Evolutionary conservation across 2,797 vertebrate species (phyloP).

Genomic region (Monodelphis domestica): DNA sequence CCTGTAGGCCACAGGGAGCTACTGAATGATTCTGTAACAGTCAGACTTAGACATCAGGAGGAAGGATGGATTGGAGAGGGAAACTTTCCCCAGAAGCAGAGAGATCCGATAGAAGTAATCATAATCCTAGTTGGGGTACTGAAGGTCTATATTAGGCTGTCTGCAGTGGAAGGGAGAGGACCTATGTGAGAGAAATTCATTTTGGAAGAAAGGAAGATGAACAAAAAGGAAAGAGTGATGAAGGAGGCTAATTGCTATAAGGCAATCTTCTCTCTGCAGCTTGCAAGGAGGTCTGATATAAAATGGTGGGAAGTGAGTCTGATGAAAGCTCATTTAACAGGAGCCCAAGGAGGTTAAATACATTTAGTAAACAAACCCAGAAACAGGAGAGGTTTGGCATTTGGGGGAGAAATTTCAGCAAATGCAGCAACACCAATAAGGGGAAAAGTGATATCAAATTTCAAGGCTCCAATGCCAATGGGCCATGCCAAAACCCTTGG

Average conservation of each 20-base stretch:
- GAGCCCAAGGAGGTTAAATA: not conserved
- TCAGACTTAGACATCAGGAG: not conserved
- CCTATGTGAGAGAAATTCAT: not conserved
- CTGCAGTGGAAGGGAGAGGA: not conserved
- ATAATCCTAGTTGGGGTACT: not conserved
- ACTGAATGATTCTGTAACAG: not conserved
- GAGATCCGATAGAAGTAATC: not conserved
- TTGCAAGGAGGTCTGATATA: not conserved
- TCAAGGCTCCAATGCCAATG: not conserved
- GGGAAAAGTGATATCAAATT: not conserved
- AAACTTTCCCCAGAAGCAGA: not conserved
- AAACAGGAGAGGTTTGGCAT: constrained; percentile 38
- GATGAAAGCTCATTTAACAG: not conserved
- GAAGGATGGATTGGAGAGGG: not conserved
- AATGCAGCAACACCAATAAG: not conserved
- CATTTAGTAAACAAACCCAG: not conserved
- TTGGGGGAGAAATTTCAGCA: constrained; percentile 41
- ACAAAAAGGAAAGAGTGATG: not conserved
- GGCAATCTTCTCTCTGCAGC: not conserved
- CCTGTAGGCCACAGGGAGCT: not conserved
- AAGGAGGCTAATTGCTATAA: not conserved
- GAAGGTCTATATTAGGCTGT: not conserved
- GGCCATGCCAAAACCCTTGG: not conserved
- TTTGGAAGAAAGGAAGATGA: not conserved
- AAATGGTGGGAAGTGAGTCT: not conserved